Evolutionary conservation across 2,888 invertebrate species (phyloP).

Genomic region (Lysandra bellargus): DNA sequence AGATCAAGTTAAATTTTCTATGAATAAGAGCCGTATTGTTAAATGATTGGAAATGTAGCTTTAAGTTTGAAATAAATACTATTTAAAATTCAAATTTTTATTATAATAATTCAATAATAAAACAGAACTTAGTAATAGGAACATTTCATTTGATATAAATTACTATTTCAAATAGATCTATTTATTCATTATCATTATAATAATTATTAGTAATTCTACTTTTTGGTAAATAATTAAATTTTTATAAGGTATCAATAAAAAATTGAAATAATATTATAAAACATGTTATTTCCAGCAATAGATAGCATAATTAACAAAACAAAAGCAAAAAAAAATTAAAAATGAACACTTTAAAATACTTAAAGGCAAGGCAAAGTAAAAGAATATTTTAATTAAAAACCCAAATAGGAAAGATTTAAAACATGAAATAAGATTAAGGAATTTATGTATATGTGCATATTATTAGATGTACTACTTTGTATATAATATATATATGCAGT

Average conservation of each 20-base stretch:
- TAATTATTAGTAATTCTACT: background rate
- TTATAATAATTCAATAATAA: constrained; percentile 1
- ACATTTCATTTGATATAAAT: constrained; percentile 21
- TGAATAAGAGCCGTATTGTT: background rate
- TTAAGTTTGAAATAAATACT: constrained; percentile 9
- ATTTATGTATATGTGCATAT: background rate
- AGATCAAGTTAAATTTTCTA: background rate
- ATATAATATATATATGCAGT: no score
- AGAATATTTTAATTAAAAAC: background rate
- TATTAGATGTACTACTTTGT: no score
- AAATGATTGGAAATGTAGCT: background rate
- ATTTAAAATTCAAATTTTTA: background rate
- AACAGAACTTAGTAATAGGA: background rate
- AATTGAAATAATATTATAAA: background rate
- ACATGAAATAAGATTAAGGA: background rate
- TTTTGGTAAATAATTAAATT: background rate
- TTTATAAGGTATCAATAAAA: background rate
- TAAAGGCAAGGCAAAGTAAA: background rate
- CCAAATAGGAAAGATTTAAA: background rate
- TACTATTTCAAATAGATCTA: background rate
- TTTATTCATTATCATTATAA: background rate
- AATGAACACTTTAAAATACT: background rate
- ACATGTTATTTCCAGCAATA: background rate
- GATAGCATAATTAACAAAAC: background rate
- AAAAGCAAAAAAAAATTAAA: no score